phyloP scores from a whole-genome alignment of 2,113 vertebrate species.

The Eretmodus cyanostictus region DNA sequence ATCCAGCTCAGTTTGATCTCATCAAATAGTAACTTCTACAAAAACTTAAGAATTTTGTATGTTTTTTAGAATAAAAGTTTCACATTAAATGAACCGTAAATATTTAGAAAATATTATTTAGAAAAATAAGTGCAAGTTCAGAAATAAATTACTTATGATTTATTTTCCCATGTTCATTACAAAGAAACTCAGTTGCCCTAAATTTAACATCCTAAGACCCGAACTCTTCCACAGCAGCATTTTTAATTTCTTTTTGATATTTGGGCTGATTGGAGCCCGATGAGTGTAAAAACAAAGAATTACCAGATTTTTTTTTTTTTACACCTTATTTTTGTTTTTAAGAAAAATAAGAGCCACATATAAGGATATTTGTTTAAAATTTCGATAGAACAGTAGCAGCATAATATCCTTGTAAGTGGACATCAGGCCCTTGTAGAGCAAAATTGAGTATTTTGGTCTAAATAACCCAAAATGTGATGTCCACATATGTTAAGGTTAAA shows the following conservation, averaged over 20 bases:
- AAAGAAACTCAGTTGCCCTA: background rate
- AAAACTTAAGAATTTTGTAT: rapidly evolving
- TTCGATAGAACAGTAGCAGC: rapidly evolving
- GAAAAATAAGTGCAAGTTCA: background rate
- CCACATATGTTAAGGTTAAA: background rate
- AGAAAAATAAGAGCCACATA: rapidly evolving
- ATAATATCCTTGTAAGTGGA: background rate
- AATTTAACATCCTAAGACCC: background rate
- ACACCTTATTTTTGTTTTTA: background rate
- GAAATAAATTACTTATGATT: background rate
- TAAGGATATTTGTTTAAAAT: background rate
- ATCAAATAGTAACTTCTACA: background rate
- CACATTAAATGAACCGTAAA: rapidly evolving
- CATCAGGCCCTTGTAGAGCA: rapidly evolving
- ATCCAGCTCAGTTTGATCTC: background rate
- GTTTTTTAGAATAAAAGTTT: background rate
- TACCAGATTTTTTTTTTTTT: background rate
- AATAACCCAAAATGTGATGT: background rate
- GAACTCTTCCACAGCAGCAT: rapidly evolving
- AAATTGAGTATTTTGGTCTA: background rate
- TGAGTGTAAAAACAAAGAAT: background rate
- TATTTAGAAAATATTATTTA: rapidly evolving
- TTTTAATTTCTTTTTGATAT: background rate
- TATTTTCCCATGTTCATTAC: background rate
- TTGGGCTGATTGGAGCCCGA: rapidly evolving